A percentile compares a stretch with the other conserved stretches of the same genome.
phyloP scores from a whole-genome alignment of 2,113 vertebrate genomes.

The Aythya baeri region DNA sequence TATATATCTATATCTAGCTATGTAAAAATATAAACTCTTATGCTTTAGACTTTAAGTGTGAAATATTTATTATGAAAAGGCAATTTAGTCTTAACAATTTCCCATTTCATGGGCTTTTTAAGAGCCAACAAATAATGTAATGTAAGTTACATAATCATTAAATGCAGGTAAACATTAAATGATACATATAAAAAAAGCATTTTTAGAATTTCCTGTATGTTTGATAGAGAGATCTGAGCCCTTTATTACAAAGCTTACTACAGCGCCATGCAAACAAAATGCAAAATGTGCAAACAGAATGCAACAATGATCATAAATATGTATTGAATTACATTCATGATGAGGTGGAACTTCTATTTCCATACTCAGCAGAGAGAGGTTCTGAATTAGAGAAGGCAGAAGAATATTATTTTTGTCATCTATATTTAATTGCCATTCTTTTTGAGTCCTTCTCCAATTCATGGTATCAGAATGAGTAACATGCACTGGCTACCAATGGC shows the following conservation, averaged over 20 bases:
- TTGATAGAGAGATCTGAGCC: neutral
- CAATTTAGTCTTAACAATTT: neutral
- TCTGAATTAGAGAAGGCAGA: neutral
- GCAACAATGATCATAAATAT: neutral
- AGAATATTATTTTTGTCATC: neutral
- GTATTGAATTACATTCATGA: neutral
- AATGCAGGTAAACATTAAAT: neutral
- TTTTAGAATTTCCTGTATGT: neutral
- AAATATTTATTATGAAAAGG: neutral
- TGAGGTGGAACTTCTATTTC: neutral
- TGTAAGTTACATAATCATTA: neutral
- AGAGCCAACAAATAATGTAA: slow-evolving; percentile 6
- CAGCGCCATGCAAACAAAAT: neutral
- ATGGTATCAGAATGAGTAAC: neutral
- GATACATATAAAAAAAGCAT: too few relatives aligned
- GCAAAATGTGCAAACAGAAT: neutral
- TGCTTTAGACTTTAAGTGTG: neutral
- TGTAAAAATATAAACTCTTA: slow-evolving; percentile 1
- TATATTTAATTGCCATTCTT: neutral
- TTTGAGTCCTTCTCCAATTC: neutral
- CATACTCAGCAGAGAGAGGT: neutral
- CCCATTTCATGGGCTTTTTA: neutral
- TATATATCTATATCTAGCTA: neutral
- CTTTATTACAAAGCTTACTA: neutral
- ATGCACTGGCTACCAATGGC: neutral